Percentiles rank a stretch among this genome's conserved stretches.
Evolutionary conservation across 2,888 invertebrate genomes (phyloP).

Genomic region (Idaea dimidiata): DNA sequence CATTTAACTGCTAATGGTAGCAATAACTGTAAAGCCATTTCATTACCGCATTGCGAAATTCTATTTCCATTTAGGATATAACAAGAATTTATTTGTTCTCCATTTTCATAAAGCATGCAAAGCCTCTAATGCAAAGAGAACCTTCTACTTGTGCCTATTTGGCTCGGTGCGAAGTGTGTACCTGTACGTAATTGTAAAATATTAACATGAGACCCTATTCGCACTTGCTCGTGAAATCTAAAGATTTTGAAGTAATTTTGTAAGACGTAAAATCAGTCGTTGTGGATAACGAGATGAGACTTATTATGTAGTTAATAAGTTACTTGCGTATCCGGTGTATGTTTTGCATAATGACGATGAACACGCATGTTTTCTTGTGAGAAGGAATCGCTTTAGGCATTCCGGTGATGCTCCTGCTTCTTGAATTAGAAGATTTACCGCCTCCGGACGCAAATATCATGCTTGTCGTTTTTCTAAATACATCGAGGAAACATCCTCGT

Average conservation of each 20-base stretch:
- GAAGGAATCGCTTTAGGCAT: slow-evolving; percentile 43
- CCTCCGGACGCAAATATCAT: slow-evolving; percentile 40
- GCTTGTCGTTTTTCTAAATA: slow-evolving; percentile 31
- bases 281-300: slow-evolving; percentile 50
- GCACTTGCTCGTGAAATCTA: slow-evolving; percentile 26
- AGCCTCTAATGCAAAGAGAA: slow-evolving; percentile 41
- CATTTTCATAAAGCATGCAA: slow-evolving; percentile 64
- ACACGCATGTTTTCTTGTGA: slow-evolving; percentile 48
- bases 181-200: slow-evolving; percentile 52
- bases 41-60: slow-evolving; percentile 64
- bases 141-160: slow-evolving; percentile 52
- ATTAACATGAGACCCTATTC: slow-evolving; percentile 43
- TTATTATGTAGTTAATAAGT: slow-evolving; percentile 59
- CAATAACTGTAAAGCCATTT: slow-evolving; percentile 60
- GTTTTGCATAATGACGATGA: slow-evolving; percentile 62
- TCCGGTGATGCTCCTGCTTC: slow-evolving; percentile 37
- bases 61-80: slow-evolving; percentile 61
- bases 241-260: slow-evolving; percentile 39
- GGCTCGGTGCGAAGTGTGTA: slow-evolving; percentile 47
- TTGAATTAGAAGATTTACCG: slow-evolving; percentile 43
- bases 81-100: slow-evolving; percentile 70
- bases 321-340: slow-evolving; percentile 59
- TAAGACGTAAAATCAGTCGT: slow-evolving; percentile 34
- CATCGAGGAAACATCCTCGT: slow-evolving; percentile 13
- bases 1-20: slow-evolving; percentile 51